Conservation (phyloP, 2,797 vertebrate genomes). For the Chrysocyon brachyurus region DNA sequence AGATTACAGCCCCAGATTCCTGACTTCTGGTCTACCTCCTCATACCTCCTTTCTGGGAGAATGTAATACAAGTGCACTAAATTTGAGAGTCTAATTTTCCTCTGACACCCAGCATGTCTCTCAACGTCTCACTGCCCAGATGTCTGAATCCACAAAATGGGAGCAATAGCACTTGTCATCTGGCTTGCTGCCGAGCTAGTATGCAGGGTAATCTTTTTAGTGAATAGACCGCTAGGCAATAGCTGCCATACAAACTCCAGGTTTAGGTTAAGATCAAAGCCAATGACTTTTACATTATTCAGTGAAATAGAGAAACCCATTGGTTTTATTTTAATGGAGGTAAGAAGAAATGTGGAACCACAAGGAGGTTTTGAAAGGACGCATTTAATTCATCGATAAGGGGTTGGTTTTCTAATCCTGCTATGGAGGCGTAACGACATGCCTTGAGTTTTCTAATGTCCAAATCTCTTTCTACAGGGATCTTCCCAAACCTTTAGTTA, state of each 20-base stretch:
- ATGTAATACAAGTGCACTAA: constrained; percentile 2
- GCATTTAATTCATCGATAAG: background rate
- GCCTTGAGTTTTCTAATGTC: background rate
- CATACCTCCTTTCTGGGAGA: constrained; percentile 31
- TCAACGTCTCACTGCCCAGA: constrained; percentile 58
- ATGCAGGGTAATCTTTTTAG: constrained; percentile 43
- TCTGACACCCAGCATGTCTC: constrained; percentile 8
- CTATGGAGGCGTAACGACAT: too few relatives aligned
- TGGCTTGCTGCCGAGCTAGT: background rate
- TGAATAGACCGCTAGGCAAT: constrained; percentile 21
- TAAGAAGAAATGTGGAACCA: background rate
- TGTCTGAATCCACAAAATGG: constrained; percentile 74
- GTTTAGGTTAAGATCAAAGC: constrained; percentile 61
- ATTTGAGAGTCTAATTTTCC: constrained; percentile 41
- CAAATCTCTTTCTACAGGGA: background rate
- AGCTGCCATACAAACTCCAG: constrained; percentile 23
- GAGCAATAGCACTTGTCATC: constrained; percentile 47
- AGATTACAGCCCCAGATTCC: background rate
- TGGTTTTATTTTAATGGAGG: background rate
- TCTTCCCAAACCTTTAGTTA: background rate
- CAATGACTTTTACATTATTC: background rate
- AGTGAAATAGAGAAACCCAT: background rate
- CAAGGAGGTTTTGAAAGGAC: background rate
- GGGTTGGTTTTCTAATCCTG: background rate
- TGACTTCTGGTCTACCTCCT: constrained; percentile 1